phyloP scores from a whole-genome alignment of 37 sponge, comb jelly and placozoan species.

The Beroe forskalii region DNA sequence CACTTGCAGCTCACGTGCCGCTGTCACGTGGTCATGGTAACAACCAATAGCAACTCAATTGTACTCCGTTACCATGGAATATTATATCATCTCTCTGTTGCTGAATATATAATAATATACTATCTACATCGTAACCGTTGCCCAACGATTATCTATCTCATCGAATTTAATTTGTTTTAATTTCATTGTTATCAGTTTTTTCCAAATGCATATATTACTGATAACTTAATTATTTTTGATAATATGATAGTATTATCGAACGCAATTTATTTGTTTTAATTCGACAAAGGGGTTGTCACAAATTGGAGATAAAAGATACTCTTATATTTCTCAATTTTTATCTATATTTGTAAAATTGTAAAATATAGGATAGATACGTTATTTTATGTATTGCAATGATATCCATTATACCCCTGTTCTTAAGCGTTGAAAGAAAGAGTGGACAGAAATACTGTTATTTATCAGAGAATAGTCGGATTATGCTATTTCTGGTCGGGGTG shows the following conservation, averaged over 20 bases:
- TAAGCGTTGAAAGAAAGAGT: no score
- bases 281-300: not conserved
- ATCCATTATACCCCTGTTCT: no score
- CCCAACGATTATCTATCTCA: not conserved
- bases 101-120: not conserved
- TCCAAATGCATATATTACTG: no score
- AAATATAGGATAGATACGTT: not conserved
- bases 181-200: no score
- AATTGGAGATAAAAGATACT: not conserved
- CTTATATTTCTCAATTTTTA: not conserved
- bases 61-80: not conserved
- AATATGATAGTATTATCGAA: no score
- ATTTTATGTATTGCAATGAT: no score
- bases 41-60: no score
- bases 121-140: not conserved
- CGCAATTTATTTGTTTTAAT: no score
- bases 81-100: not conserved
- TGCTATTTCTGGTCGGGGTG: no score
- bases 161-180: not conserved
- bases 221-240: no score
- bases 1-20: not conserved
- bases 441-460: no score
- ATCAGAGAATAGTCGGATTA: no score
- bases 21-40: not conserved
- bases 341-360: not conserved